phyloP scores from a whole-genome alignment of 2,797 vertebrate species.

The Sphenodon punctatus region DNA sequence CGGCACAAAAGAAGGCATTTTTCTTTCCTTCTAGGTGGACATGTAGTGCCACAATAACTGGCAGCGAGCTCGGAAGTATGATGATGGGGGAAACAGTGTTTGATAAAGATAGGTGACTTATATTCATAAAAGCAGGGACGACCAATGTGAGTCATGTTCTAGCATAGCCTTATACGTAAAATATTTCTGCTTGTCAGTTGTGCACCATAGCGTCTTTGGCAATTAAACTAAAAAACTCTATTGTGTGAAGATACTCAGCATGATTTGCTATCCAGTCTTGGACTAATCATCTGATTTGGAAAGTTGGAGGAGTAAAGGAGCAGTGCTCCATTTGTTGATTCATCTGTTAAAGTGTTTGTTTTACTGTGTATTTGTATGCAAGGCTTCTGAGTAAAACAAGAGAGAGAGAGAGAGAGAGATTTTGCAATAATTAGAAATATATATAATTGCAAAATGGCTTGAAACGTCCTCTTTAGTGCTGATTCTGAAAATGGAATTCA shows the following conservation, averaged over 20 bases:
- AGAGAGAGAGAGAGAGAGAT: no score
- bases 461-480: background rate
- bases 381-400: conserved; percentile 12
- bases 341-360: conserved; percentile 35
- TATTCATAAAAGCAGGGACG: conserved; percentile 4
- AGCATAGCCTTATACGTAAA: conserved; percentile 20
- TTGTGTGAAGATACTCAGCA: conserved; percentile 7
- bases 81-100: background rate
- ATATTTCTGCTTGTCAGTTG: conserved; percentile 39
- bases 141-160: background rate
- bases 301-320: conserved; percentile 5
- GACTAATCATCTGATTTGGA: conserved; percentile 36
- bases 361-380: conserved; percentile 43
- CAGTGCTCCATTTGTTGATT: conserved; percentile 47
- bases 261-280: conserved; percentile 46
- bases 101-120: background rate
- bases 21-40: background rate
- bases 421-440: no score
- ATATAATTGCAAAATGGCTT: conserved; percentile 36
- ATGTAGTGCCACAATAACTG: background rate
- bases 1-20: background rate
- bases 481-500: background rate
- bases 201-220: conserved; percentile 11
- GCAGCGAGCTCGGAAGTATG: background rate
- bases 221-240: conserved; percentile 28